A percentile compares a stretch with the other conserved stretches of the same genome.
Evolutionary conservation across 2,888 invertebrate genomes (phyloP).

Genomic region (Rhopalosiphum nymphaeae): DNA sequence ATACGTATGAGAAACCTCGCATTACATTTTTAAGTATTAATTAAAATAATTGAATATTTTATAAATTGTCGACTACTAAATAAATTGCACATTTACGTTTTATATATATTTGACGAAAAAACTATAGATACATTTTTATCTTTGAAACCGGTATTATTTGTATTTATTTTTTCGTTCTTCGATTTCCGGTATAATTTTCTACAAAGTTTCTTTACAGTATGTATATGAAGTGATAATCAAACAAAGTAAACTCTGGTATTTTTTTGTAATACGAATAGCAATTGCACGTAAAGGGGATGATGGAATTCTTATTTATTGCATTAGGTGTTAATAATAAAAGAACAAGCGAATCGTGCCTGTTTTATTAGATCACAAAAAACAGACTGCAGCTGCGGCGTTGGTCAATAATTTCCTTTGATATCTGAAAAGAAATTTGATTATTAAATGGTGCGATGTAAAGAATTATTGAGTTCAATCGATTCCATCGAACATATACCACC

Average conservation of each 20-base stretch:
- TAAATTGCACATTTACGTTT: no score
- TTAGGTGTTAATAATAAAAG: neutral
- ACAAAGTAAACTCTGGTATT: neutral
- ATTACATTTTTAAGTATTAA: no score
- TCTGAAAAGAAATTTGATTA: slow-evolving; percentile 13
- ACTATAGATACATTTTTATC: neutral
- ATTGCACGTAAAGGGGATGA: neutral
- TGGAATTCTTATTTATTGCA: slow-evolving; percentile 14
- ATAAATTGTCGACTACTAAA: no score
- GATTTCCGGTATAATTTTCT: neutral
- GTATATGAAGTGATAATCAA: neutral
- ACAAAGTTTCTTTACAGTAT: neutral
- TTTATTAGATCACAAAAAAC: slow-evolving; percentile 16
- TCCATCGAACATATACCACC: neutral
- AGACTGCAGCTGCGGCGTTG: neutral
- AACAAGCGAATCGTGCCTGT: neutral
- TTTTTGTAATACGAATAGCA: neutral
- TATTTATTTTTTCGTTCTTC: neutral
- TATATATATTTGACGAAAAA: neutral
- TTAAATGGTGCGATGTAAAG: neutral
- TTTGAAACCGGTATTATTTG: neutral
- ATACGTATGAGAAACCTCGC: no score
- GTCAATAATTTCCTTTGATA: slow-evolving; percentile 16
- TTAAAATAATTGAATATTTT: no score
- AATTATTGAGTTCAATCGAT: neutral